Evolutionary conservation across 1,140 invertebrate species (phyloP).

Genomic region (Cyphomyrmex costatus): DNA sequence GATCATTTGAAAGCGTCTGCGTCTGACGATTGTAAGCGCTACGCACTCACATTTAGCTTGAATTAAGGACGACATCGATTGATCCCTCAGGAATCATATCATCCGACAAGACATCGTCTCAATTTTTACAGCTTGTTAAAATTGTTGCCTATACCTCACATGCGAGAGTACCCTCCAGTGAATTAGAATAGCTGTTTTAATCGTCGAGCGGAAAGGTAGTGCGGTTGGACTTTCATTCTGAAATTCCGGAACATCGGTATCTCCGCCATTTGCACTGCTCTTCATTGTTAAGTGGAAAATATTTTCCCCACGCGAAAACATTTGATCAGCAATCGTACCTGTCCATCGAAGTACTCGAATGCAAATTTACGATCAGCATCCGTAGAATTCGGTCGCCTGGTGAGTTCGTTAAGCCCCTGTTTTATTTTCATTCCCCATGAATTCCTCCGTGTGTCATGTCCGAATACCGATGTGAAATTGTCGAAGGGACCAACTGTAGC

Average conservation of each 20-base stretch:
- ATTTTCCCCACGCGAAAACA: constrained; percentile 40
- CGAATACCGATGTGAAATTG: constrained; percentile 13
- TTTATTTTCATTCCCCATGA: constrained; percentile 52
- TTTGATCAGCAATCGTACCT: constrained; percentile 38
- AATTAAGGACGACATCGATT: neutral
- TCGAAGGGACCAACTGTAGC: neutral
- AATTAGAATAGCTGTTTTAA: neutral
- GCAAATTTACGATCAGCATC: constrained; percentile 44
- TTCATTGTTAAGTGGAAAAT: constrained; percentile 28
- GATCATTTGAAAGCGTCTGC: neutral
- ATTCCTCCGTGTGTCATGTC: constrained; percentile 13
- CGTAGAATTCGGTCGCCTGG: constrained; percentile 1
- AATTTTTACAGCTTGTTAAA: constrained; percentile 28
- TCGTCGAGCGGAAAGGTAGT: neutral
- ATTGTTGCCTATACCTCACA: neutral
- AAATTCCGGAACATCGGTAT: neutral
- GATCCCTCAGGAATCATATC: constrained; percentile 25
- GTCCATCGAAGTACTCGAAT: constrained; percentile 13
- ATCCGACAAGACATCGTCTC: constrained; percentile 14
- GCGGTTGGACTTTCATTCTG: neutral
- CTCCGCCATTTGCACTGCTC: neutral
- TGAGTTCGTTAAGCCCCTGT: constrained; percentile 49
- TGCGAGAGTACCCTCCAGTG: neutral
- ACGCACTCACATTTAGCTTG: neutral
- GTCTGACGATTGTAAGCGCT: neutral